Percentiles rank a stretch among this genome's conserved stretches.
Conservation (phyloP, 2,888 invertebrate species). For the Gnatocerus cornutus region DNA sequence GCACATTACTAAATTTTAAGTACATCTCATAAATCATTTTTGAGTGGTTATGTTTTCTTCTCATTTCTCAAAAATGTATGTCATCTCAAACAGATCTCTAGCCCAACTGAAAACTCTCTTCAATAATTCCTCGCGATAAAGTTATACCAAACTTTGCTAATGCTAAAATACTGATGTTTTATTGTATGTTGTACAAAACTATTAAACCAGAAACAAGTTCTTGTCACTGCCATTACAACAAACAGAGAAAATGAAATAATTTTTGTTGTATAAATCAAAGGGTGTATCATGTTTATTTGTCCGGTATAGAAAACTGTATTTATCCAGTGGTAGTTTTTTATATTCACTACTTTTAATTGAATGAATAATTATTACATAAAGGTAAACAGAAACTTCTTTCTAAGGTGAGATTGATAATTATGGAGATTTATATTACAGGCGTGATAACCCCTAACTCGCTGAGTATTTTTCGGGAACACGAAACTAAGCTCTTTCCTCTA, state of each 20-base stretch:
- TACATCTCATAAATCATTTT: slow-evolving; percentile 45
- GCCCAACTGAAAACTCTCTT: slow-evolving; percentile 26
- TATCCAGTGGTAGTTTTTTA: too few species aligned
- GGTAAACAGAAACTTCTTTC: too few species aligned
- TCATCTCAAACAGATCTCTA: slow-evolving; percentile 40
- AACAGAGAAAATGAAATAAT: too few species aligned
- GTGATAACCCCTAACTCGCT: not conserved
- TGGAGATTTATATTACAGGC: not conserved
- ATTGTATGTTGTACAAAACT: not conserved
- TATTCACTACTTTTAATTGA: too few species aligned
- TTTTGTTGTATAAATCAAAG: too few species aligned
- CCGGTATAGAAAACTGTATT: too few species aligned
- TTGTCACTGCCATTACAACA: not conserved
- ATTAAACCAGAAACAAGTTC: slow-evolving; percentile 1
- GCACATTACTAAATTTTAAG: slow-evolving; percentile 45
- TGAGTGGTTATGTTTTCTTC: slow-evolving; percentile 41
- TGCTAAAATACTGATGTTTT: slow-evolving; percentile 35
- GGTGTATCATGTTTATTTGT: too few species aligned
- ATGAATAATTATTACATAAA: too few species aligned
- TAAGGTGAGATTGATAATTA: not conserved
- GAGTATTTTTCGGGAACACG: slow-evolving; percentile 10
- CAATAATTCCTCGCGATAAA: slow-evolving; percentile 36
- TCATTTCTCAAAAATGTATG: slow-evolving; percentile 42
- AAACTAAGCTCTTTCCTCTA: slow-evolving; percentile 1
- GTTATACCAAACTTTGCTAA: slow-evolving; percentile 17